Conservation (phyloP, 64 coral and sea anemone species). For the Montipora cactus region DNA sequence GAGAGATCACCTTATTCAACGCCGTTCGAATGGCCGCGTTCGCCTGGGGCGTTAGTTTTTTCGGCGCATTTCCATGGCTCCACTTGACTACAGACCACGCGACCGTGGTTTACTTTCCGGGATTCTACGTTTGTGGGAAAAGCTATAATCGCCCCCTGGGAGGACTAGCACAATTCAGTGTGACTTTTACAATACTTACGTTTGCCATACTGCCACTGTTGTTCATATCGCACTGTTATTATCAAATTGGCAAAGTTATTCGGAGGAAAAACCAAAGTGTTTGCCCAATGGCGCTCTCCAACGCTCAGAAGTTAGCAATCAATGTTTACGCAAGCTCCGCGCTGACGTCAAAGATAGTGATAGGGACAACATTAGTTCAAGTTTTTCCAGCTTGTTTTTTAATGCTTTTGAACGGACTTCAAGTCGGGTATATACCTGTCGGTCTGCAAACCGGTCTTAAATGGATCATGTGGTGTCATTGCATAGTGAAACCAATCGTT, state of each 20-base stretch:
- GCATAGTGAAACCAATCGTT: slow-evolving; percentile 81
- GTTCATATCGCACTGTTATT: slow-evolving; percentile 71
- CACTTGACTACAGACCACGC: slow-evolving; percentile 49
- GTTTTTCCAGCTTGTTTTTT: slow-evolving; percentile 92
- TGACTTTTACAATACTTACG: not conserved
- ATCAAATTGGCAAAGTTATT: slow-evolving; percentile 62
- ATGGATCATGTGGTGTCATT: slow-evolving; percentile 93
- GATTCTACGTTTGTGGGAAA: slow-evolving; percentile 82
- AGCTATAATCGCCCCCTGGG: slow-evolving; percentile 56
- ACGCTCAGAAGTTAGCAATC: slow-evolving; percentile 58
- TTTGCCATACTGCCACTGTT: slow-evolving; percentile 62
- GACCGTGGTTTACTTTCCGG: slow-evolving; percentile 58
- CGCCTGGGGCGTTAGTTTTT: slow-evolving; percentile 54
- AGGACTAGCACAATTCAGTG: slow-evolving; percentile 5
- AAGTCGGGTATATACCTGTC: slow-evolving; percentile 45
- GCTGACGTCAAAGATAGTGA: slow-evolving; percentile 78
- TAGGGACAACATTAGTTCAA: slow-evolving; percentile 74
- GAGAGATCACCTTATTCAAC: not conserved
- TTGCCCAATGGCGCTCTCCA: slow-evolving; percentile 62
- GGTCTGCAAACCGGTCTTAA: slow-evolving; percentile 57
- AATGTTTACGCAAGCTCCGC: slow-evolving; percentile 80
- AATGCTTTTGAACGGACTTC: slow-evolving; percentile 81
- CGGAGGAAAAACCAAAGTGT: slow-evolving; percentile 19
- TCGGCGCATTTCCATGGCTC: slow-evolving; percentile 73
- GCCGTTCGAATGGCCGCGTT: slow-evolving; percentile 24